Evolutionary conservation across 92 coral and sea anemone genomes (phyloP), one percentile per base, ranked within the genome.

Genomic region (Desmophyllum pertusum): DNA sequence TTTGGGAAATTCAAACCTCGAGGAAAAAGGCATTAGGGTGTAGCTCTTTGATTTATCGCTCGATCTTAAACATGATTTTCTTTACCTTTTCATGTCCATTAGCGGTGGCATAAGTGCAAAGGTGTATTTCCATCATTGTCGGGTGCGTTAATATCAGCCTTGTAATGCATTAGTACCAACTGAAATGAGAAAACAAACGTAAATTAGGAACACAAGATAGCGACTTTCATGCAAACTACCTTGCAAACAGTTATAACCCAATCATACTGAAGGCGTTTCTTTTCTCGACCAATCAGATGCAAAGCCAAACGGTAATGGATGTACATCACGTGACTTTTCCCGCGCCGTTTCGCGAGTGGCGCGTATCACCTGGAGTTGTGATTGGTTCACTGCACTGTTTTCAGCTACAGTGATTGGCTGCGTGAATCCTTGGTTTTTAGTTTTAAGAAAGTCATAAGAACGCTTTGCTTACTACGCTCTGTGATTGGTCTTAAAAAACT

Each of bases 121-220:
- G 99, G 95, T n/a, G 99, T 87, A 69, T 96, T 96, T 35, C 95
- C 97, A 59, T 96, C 99, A 53, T 96, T 96, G 82, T 96, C 99
- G 35, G 94, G 93, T 1, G 99, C 93, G 59, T 92, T 90, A 7
- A 91, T 86, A 61, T 96, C 99, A 40, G 99, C 99, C 40, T 93
- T 89, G 92, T 96, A 96, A 76, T 96, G 99, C 83, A 90, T 76
- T 55, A 96, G 73, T 35, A 96, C 75, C 90, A 94, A 71, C 99
- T 96, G 69, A 45, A 82, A 85, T 15, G 29, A 37, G 19, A 79
- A 62, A 40, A 3, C 3, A 19, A 23, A 69, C 37, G 13, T 0
- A 30, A 31, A 33, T 13, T 11, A 14, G 39, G 13, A 65, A 65
- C 21, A 65, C 17, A 11, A 45, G 2, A 35, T 31, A 65, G 6